Percentiles rank a stretch among this genome's conserved stretches.
Conservation (phyloP, 2,113 vertebrate species). For the Bubalus kerabau region DNA sequence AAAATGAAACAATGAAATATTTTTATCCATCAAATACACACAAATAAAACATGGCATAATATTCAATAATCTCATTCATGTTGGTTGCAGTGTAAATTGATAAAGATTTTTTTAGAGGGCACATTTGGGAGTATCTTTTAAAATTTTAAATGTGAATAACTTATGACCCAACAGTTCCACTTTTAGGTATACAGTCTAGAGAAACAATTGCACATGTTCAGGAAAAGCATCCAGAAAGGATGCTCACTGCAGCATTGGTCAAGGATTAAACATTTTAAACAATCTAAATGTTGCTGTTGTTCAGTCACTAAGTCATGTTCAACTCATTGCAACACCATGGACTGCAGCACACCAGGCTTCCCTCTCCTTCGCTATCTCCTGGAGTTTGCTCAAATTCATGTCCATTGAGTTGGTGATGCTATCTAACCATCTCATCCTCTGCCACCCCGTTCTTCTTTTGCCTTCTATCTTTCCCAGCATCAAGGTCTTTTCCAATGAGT, state of each 20-base stretch:
- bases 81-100: neutral
- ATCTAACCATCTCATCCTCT: neutral
- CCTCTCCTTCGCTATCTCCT: neutral
- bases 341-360: neutral
- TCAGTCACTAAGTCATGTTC: neutral
- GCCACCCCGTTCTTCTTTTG: neutral
- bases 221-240: neutral
- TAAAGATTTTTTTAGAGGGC: neutral
- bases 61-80: conserved; percentile 11
- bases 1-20: neutral
- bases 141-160: neutral
- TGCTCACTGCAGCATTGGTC: neutral
- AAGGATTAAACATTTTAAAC: neutral
- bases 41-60: neutral
- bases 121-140: conserved; percentile 5
- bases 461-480: neutral
- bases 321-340: neutral
- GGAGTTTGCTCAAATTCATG: neutral
- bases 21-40: neutral
- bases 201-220: neutral
- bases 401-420: neutral
- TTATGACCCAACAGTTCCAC: neutral
- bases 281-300: neutral
- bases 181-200: neutral
- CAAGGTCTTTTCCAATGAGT: neutral